Conservation (phyloP, 2,797 vertebrate species). For the Molossus alvarezi region DNA sequence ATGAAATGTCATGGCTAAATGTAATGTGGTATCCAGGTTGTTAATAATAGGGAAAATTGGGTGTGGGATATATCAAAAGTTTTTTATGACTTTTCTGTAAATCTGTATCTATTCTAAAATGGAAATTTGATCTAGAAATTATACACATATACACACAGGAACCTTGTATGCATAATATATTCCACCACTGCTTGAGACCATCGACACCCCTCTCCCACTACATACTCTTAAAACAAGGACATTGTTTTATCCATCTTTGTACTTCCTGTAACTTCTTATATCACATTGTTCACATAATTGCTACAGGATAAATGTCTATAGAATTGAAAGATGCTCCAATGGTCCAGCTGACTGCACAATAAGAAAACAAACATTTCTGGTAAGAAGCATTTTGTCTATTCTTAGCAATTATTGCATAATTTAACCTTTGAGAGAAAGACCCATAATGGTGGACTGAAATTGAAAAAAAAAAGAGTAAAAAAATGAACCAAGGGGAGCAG, state of each 20-base stretch:
- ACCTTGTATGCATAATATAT: background rate
- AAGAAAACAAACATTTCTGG: slow-evolving; percentile 50
- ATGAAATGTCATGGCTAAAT: background rate
- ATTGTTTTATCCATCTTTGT: background rate
- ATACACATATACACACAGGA: background rate
- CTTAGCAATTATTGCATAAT: slow-evolving; percentile 10
- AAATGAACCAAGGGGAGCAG: background rate
- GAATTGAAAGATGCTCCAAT: background rate
- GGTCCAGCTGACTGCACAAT: background rate
- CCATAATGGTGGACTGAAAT: background rate
- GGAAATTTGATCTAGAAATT: background rate
- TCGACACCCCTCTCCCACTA: background rate
- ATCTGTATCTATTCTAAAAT: slow-evolving; percentile 37
- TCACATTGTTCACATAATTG: background rate
- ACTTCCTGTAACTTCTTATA: background rate
- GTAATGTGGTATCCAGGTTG: background rate
- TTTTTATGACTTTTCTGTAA: slow-evolving; percentile 26
- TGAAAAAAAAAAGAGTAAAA: background rate
- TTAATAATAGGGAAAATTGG: background rate
- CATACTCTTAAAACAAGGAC: background rate
- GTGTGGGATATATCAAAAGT: background rate
- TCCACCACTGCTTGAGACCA: background rate
- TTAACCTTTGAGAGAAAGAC: slow-evolving; percentile 28
- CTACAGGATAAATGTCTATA: background rate
- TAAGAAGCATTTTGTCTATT: background rate